Conservation (phyloP, 2,888 invertebrate genomes). For the Drosophila emarginata region DNA sequence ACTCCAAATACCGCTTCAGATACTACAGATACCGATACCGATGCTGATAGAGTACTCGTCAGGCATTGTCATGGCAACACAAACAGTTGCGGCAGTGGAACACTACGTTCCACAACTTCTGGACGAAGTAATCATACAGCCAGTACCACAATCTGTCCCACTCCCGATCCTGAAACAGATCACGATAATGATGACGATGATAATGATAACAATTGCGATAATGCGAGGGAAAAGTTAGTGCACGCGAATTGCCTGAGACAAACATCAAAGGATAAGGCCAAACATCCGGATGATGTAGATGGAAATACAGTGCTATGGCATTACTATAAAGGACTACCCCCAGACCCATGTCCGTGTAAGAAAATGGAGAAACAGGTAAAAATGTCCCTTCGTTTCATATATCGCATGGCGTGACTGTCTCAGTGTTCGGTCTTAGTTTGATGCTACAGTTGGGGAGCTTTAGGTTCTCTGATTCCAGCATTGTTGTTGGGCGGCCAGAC, state of each 20-base stretch:
- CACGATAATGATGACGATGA: not conserved
- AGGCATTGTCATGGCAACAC: conserved; percentile 3
- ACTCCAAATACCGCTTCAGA: not conserved
- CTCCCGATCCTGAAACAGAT: conserved; percentile 6
- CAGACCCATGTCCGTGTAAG: conserved; percentile 74
- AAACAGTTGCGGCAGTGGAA: conserved; percentile 25
- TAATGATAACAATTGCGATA: conserved; percentile 13
- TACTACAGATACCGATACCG: conserved; percentile 2
- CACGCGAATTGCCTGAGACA: conserved; percentile 3
- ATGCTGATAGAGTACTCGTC: conserved; percentile 28
- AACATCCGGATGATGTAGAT: conserved; percentile 37
- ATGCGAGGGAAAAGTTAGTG: not conserved
- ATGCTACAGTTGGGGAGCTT: conserved; percentile 12
- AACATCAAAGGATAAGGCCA: conserved; percentile 34
- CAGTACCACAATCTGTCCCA: conserved; percentile 42
- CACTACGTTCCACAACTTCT: conserved; percentile 42
- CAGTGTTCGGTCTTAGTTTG: not conserved
- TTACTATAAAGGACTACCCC: conserved; percentile 78
- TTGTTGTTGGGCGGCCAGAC: conserved; percentile 4
- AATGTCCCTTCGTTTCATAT: conserved; percentile 41
- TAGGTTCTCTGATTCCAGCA: not conserved
- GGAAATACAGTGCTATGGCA: conserved; percentile 48
- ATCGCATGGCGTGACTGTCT: conserved; percentile 45
- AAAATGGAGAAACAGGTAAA: conserved; percentile 79
- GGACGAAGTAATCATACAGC: conserved; percentile 36